A percentile compares a stretch with the other conserved stretches of the same genome.
phyloP scores from a whole-genome alignment of 2,113 vertebrate genomes.

The Ceyx margarethae region DNA sequence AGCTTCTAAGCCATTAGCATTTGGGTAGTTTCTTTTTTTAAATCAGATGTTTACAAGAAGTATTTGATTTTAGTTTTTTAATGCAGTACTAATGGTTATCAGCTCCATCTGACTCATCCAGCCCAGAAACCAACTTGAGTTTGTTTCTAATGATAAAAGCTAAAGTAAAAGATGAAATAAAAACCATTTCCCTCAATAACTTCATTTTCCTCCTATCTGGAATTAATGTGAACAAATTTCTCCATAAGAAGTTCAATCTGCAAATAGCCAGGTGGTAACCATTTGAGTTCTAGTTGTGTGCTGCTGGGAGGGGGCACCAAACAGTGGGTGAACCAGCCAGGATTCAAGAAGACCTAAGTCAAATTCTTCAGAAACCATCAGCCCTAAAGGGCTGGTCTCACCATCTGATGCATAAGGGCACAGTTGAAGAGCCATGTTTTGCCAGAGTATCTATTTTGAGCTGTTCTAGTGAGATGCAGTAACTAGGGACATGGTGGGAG shows the following conservation, averaged over 20 bases:
- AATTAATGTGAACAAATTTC: constrained; percentile 11
- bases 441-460: background rate
- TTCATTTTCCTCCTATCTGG: background rate
- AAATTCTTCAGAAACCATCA: background rate
- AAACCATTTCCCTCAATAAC: background rate
- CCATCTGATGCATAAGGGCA: background rate
- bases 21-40: background rate
- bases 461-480: background rate
- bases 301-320: background rate
- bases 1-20: background rate
- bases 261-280: background rate
- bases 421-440: background rate
- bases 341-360: background rate
- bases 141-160: constrained; percentile 20
- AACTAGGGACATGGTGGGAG: background rate
- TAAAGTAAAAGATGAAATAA: background rate
- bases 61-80: background rate
- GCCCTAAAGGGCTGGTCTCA: background rate
- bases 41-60: constrained; percentile 50
- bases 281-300: background rate
- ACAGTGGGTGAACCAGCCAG: background rate
- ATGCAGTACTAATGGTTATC: constrained; percentile 21
- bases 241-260: background rate
- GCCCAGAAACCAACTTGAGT: background rate
- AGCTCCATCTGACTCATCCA: constrained; percentile 47